A percentile compares a stretch with the other conserved stretches of the same genome.
These are phyloP conservation scores for Tineola bisselliella DNA, from an alignment of 2,888 invertebrate species.

Conservation along the genomic window DNA sequence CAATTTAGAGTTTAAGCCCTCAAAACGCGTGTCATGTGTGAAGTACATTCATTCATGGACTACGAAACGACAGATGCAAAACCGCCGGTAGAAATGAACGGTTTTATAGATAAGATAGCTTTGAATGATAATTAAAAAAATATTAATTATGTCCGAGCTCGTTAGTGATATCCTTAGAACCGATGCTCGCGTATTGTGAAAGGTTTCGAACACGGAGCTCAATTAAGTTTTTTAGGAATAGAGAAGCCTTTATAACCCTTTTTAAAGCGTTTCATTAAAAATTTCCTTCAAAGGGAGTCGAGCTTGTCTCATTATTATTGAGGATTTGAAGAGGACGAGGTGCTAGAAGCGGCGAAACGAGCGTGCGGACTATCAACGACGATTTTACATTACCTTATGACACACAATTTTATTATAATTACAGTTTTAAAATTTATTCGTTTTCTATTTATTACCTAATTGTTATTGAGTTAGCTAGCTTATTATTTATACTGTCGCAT, in stretches of 20 bases:
- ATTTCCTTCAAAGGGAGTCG: constrained; percentile 41
- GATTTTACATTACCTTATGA: no score
- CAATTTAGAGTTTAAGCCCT: no score
- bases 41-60: no score
- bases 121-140: background rate
- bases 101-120: background rate
- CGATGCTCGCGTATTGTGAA: constrained; percentile 1
- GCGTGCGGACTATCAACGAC: constrained; percentile 31
- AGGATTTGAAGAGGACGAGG: constrained; percentile 42
- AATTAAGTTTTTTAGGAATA: constrained; percentile 46
- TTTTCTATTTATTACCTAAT: no score
- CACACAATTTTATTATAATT: no score
- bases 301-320: constrained; percentile 50
- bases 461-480: no score
- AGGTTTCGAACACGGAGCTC: constrained; percentile 23
- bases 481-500: no score
- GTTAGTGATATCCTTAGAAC: background rate
- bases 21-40: no score
- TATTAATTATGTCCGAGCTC: background rate
- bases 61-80: no score
- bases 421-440: no score
- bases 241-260: constrained; percentile 42
- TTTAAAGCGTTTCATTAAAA: constrained; percentile 51
- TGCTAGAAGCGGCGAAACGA: constrained; percentile 29
- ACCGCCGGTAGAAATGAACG: no score